Percentiles rank a stretch among this genome's conserved stretches.
Conservation (phyloP, 1,140 invertebrate genomes). For the Glossosoma conforme region DNA sequence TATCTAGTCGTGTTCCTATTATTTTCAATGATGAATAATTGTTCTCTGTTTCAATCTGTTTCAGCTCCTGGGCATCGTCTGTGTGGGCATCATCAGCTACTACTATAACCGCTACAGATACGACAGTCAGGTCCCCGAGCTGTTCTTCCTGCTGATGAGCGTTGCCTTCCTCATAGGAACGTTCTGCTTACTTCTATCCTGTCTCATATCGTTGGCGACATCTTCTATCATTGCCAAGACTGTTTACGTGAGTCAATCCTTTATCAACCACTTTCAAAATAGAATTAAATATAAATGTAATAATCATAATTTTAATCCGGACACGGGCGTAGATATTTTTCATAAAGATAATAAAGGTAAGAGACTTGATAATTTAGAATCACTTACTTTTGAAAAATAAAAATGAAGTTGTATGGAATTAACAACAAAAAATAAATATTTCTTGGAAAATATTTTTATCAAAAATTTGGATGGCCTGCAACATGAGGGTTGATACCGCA, state of each 20-base stretch:
- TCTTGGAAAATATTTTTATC: no score
- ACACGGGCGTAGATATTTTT: no score
- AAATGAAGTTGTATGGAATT: no score
- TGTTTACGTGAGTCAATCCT: conserved; percentile 67
- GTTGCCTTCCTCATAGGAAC: conserved; percentile 73
- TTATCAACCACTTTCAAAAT: not conserved
- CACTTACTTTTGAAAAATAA: not conserved
- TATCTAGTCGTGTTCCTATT: no score
- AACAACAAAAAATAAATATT: no score
- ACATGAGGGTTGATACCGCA: no score
- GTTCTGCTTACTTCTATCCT: conserved; percentile 66
- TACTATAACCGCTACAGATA: conserved; percentile 46
- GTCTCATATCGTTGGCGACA: conserved; percentile 67
- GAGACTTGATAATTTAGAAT: no score
- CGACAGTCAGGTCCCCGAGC: conserved; percentile 46
- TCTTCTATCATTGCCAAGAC: conserved; percentile 78
- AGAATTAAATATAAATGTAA: not conserved
- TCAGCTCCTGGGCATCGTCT: conserved; percentile 68
- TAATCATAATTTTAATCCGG: not conserved
- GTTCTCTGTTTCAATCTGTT: conserved; percentile 37
- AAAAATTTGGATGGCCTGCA: no score
- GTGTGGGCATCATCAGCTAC: conserved; percentile 62
- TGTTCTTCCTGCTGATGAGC: conserved; percentile 70
- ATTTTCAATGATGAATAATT: no score
- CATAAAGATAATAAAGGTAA: no score